Percentiles rank a stretch among this genome's conserved stretches.
Conservation (phyloP, 92 coral and sea anemone species). For the Desmophyllum pertusum region DNA sequence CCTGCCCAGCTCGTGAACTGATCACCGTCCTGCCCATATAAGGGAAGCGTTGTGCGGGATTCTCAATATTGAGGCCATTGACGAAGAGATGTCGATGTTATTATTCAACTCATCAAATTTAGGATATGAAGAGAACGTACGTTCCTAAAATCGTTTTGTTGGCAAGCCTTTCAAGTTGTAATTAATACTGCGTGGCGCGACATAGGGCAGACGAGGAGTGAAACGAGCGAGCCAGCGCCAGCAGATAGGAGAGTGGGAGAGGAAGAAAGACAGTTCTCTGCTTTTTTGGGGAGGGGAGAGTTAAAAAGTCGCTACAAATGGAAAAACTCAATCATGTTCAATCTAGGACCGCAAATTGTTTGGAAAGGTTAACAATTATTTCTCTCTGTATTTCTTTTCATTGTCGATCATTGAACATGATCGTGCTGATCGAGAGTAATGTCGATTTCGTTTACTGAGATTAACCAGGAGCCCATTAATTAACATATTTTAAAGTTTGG, state of each 20-base stretch:
- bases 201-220: too few species aligned
- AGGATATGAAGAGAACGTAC: slow-evolving; percentile 5
- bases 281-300: background rate
- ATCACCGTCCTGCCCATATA: slow-evolving; percentile 10
- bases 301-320: background rate
- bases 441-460: too few species aligned
- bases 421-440: too few species aligned
- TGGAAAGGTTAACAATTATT: too few species aligned
- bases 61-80: background rate
- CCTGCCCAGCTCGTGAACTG: background rate
- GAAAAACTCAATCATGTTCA: too few species aligned
- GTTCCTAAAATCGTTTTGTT: background rate
- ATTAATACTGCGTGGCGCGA: background rate
- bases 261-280: background rate
- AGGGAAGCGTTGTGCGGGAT: background rate
- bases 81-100: slow-evolving; percentile 8
- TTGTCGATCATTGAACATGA: too few species aligned
- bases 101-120: slow-evolving; percentile 15
- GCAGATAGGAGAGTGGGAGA: background rate
- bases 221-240: background rate
- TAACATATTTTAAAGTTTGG: too few species aligned
- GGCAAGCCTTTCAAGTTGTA: background rate
- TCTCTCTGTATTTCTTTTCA: too few species aligned
- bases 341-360: too few species aligned
- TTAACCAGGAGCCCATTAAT: too few species aligned